phyloP scores from a whole-genome alignment of 92 coral and sea anemone species.

The Epizoanthus stellaris region DNA sequence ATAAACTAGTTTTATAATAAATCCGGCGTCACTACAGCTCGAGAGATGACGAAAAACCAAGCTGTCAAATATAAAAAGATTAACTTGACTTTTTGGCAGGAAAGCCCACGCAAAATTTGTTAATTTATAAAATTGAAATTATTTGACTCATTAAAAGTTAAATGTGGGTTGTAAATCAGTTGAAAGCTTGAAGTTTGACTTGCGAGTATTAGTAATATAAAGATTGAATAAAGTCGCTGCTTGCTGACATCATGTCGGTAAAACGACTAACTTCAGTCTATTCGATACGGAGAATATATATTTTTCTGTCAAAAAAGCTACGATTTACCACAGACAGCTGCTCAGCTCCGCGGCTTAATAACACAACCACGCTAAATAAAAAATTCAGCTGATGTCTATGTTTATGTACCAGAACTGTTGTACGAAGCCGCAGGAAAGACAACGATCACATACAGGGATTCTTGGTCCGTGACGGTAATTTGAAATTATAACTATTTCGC shows the following conservation, averaged over 20 bases:
- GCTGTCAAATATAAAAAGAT: not conserved
- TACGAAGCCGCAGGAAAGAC: constrained; percentile 1
- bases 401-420: constrained; percentile 16
- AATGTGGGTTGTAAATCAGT: constrained; percentile 7
- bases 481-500: constrained; percentile 1
- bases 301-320: not conserved
- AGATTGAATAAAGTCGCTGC: too few species aligned
- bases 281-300: not conserved
- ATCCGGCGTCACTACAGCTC: not conserved
- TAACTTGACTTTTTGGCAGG: not conserved
- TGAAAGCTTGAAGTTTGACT: constrained; percentile 27
- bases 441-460: constrained; percentile 21
- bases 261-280: not conserved
- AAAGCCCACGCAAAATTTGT: constrained; percentile 23
- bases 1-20: not conserved
- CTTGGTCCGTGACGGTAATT: constrained; percentile 10
- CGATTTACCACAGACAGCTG: constrained; percentile 13
- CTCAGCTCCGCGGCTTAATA: not conserved
- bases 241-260: too few species aligned
- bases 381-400: constrained; percentile 3
- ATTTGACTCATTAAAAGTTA: constrained; percentile 20
- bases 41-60: not conserved
- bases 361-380: constrained; percentile 32
- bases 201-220: not conserved
- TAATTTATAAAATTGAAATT: constrained; percentile 16